Evolutionary conservation across 2,797 vertebrate species (phyloP).

Genomic region (Manis crassicaudata): DNA sequence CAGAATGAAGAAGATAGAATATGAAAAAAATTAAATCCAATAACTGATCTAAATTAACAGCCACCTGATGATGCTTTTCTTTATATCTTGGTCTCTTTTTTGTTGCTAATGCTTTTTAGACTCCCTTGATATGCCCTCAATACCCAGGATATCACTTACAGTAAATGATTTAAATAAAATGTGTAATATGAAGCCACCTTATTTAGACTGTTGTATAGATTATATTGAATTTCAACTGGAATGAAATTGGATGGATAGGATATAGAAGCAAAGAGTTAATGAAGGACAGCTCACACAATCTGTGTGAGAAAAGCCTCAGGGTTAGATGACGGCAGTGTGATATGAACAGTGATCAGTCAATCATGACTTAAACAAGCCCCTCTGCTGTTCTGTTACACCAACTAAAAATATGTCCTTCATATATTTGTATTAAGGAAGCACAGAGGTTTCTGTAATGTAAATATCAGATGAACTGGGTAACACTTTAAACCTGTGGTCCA

Average conservation of each 20-base stretch:
- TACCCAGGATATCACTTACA: not conserved
- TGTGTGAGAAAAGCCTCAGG: not conserved
- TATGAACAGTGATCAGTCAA: not conserved
- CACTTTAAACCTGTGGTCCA: not conserved
- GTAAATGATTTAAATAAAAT: conserved; percentile 34
- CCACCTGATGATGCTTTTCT: not conserved
- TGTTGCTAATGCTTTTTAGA: not conserved
- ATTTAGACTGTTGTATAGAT: not conserved
- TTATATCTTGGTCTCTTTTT: not conserved
- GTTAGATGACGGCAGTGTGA: not conserved
- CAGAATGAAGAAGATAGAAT: not conserved
- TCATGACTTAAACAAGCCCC: not conserved
- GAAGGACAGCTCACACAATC: not conserved
- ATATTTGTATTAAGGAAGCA: not conserved
- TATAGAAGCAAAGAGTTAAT: not conserved
- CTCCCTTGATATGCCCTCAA: not conserved
- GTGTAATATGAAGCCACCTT: not conserved
- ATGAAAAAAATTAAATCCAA: not conserved
- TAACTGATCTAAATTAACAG: not conserved
- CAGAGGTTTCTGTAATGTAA: not conserved
- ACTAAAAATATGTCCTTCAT: not conserved
- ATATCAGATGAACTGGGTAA: not conserved
- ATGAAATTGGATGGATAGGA: not conserved
- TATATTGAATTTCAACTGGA: not conserved
- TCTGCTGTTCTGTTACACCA: not conserved